Evolutionary conservation across 1,140 invertebrate genomes (phyloP).

Genomic region (Trichonephila clavipes): DNA sequence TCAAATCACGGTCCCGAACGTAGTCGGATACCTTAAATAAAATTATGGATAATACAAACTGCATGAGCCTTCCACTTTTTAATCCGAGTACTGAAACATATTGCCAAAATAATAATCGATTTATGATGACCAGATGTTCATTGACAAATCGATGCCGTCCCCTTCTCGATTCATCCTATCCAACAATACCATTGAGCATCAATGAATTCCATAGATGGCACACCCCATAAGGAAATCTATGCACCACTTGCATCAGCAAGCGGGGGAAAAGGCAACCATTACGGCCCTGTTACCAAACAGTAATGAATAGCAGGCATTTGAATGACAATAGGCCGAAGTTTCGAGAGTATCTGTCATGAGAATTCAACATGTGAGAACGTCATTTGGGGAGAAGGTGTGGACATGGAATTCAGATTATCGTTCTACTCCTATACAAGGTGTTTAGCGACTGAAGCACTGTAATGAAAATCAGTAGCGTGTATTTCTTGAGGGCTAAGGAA

Average conservation of each 20-base stretch:
- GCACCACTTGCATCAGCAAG: neutral
- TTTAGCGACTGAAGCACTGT: neutral
- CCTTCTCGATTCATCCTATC: neutral
- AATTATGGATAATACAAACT: too few species aligned
- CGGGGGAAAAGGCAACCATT: neutral
- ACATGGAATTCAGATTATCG: constrained; percentile 33
- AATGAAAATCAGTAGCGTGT: neutral
- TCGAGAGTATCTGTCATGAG: neutral
- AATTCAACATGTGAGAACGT: constrained; percentile 34
- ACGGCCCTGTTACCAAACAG: neutral
- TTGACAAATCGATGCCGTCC: too few species aligned
- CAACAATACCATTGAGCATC: neutral
- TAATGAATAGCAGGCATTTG: constrained; percentile 3
- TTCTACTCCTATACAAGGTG: neutral
- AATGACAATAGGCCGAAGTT: constrained; percentile 14
- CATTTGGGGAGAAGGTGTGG: constrained; percentile 24
- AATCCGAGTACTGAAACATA: neutral
- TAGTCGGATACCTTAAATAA: too few species aligned
- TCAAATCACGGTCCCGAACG: too few species aligned
- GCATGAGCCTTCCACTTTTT: too few species aligned
- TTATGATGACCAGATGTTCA: neutral
- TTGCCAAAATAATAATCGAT: neutral
- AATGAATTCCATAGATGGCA: too few species aligned
- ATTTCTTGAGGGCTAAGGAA: neutral
- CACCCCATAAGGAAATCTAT: neutral